Evolutionary conservation across 2,797 vertebrate species (phyloP).

Genomic region (Oceanodroma leucorhoa): DNA sequence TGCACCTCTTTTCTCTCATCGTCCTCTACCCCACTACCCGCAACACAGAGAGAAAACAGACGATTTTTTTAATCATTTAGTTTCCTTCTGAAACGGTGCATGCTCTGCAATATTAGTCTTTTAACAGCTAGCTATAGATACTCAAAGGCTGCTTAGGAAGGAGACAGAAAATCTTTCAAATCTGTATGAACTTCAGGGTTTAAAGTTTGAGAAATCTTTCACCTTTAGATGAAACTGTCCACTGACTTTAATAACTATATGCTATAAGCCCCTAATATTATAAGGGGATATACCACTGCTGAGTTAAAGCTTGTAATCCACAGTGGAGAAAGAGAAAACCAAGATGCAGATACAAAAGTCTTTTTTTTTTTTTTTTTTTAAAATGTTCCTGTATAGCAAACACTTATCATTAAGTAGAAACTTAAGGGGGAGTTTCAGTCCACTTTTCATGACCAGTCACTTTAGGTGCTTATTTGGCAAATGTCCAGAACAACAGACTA

Average conservation of each 20-base stretch:
- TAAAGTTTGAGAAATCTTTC: neutral
- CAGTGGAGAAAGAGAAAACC: neutral
- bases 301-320: neutral
- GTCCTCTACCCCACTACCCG: neutral
- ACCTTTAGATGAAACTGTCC: neutral
- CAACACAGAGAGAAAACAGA: neutral
- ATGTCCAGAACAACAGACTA: neutral
- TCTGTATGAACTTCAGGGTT: neutral
- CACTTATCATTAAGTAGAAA: neutral
- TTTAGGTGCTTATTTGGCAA: neutral
- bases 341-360: neutral
- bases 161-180: neutral
- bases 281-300: neutral
- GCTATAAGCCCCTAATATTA: neutral
- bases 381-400: neutral
- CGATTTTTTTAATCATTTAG: accelerated
- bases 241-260: neutral
- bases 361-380: neutral
- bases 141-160: neutral
- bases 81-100: neutral
- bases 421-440: neutral
- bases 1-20: neutral
- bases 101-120: neutral
- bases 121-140: neutral
- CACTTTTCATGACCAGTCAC: neutral